Evolutionary conservation across 2,888 invertebrate species (phyloP).

Genomic region (Sinhomidia bicolor): DNA sequence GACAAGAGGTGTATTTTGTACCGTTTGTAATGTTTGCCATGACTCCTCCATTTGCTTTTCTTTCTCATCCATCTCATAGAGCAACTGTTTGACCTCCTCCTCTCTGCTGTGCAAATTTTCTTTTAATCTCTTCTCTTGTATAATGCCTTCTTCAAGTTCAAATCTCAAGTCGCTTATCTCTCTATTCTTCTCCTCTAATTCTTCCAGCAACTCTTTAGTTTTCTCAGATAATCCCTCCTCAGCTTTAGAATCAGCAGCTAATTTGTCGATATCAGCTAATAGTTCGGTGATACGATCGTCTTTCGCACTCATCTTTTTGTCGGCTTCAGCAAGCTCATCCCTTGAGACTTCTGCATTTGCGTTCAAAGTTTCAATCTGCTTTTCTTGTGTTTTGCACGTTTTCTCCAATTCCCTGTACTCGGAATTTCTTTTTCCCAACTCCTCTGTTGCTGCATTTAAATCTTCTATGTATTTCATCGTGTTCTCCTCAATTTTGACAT

Average conservation of each 20-base stretch:
- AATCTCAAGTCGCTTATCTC: constrained; percentile 61
- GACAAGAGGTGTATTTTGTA: neutral
- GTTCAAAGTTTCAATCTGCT: constrained; percentile 49
- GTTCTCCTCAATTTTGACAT: constrained; percentile 27
- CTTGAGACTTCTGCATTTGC: neutral
- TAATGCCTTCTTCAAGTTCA: constrained; percentile 62
- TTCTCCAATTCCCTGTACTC: constrained; percentile 48
- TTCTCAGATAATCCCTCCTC: neutral
- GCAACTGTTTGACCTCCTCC: constrained; percentile 82
- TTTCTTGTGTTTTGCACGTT: constrained; percentile 25
- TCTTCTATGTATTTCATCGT: constrained; percentile 59
- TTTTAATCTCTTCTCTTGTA: constrained; percentile 54
- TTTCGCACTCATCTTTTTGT: neutral
- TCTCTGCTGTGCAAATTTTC: constrained; percentile 82
- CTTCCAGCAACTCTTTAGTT: constrained; percentile 23
- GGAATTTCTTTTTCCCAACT: constrained; percentile 55
- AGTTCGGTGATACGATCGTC: constrained; percentile 3
- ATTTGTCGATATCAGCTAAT: neutral
- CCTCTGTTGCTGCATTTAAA: constrained; percentile 54
- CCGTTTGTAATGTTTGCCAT: neutral
- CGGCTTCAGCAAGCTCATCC: neutral
- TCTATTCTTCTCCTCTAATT: constrained; percentile 52
- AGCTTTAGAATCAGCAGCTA: neutral
- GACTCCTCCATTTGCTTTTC: neutral
- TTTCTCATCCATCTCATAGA: neutral